Conservation (phyloP, 2,113 vertebrate species). For the Leptocoma aspasia region DNA sequence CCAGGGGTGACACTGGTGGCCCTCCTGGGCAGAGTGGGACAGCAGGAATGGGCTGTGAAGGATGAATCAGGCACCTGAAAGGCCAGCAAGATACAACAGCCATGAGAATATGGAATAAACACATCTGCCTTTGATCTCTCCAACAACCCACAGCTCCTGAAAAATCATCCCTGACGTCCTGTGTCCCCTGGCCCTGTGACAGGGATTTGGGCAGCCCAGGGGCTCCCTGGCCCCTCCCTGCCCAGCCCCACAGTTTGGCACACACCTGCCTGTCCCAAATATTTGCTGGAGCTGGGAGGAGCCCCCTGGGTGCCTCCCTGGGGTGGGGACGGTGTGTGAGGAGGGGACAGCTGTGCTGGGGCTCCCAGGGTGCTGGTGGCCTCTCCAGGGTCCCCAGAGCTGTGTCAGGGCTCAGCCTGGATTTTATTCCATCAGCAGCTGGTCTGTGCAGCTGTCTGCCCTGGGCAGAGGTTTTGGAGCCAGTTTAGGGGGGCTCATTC, state of each 20-base stretch:
- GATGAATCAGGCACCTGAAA: background rate
- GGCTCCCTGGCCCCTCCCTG: background rate
- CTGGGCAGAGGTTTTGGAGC: background rate
- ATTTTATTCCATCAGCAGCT: rapidly evolving
- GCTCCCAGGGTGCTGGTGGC: background rate
- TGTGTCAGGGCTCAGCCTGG: background rate
- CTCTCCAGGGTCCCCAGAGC: background rate
- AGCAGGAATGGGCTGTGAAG: background rate
- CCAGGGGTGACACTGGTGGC: background rate
- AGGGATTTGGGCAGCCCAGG: background rate
- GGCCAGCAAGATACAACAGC: background rate
- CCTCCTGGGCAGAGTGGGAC: background rate
- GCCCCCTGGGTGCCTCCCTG: background rate
- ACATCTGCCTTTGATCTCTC: no score
- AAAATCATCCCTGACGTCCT: background rate
- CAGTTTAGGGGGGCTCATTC: rapidly evolving
- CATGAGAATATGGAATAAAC: background rate
- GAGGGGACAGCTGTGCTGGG: background rate
- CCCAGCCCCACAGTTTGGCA: background rate
- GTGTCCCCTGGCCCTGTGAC: background rate
- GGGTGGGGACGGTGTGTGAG: background rate
- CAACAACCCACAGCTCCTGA: background rate
- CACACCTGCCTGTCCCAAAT: background rate
- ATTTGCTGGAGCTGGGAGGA: background rate
- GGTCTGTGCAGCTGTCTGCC: rapidly evolving